These are phyloP conservation scores for Oryctolagus cuniculus DNA, from an alignment of 2,113 vertebrate species.

Conservation along the genomic window mOryCun1.1 NC_091442.1:99797001-99797500, in stretches of 20 bases:
- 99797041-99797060: conserved; percentile 78
- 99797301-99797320: accelerated
- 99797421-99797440: conserved; percentile 74
- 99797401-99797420: conserved; percentile 55
- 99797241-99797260: neutral
- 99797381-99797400: conserved; percentile 42
- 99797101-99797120: conserved; percentile 69
- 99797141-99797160: neutral
- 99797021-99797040: conserved; percentile 75
- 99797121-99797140: neutral
- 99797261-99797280: neutral
- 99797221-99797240: neutral
- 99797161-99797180: neutral
- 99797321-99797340: neutral
- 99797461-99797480: conserved; percentile 77
- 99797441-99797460: conserved; percentile 71
- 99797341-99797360: neutral
- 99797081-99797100: conserved; percentile 31
- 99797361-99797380: neutral
- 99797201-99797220: accelerated
- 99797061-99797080: conserved; percentile 34
- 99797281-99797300: neutral
- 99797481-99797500: conserved; percentile 73
- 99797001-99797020: conserved; percentile 84
- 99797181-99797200: neutral